phyloP scores from a whole-genome alignment of 2,797 vertebrate genomes.

The Galaxias olidus region DNA sequence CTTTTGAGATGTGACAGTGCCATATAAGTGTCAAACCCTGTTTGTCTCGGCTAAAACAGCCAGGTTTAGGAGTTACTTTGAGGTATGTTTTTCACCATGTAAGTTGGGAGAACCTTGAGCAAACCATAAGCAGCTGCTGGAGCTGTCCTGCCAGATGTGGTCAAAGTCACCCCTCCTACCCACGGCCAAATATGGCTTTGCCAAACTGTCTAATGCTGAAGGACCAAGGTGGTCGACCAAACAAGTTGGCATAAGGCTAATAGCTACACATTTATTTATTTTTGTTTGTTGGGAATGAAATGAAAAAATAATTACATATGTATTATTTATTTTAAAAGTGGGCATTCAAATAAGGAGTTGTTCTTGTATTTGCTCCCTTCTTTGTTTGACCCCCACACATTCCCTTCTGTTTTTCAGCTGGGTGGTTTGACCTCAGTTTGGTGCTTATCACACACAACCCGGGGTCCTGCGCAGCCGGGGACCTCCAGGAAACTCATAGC shows the following conservation, averaged over 20 bases:
- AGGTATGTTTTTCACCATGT: conserved; percentile 1
- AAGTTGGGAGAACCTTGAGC: conserved; percentile 16
- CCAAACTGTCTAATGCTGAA: too few relatives aligned
- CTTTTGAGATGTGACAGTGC: too few relatives aligned
- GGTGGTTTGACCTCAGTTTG: conserved; percentile 8
- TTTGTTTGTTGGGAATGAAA: too few relatives aligned
- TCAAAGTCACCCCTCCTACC: conserved; percentile 22
- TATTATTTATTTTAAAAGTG: too few relatives aligned
- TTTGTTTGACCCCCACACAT: too few relatives aligned
- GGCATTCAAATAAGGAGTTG: too few relatives aligned
- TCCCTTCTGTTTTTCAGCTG: too few relatives aligned
- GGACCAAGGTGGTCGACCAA: not conserved
- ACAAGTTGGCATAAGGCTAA: not conserved
- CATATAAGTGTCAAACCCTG: not conserved
- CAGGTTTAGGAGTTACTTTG: not conserved
- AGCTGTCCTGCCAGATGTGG: conserved; percentile 30
- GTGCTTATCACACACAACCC: conserved; percentile 18
- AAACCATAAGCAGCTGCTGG: conserved; percentile 33
- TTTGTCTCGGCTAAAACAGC: not conserved
- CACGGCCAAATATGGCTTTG: not conserved
- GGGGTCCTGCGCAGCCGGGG: conserved; percentile 23
- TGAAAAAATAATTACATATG: too few relatives aligned
- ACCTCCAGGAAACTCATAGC: conserved; percentile 32
- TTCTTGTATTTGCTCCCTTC: too few relatives aligned
- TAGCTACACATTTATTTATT: too few relatives aligned